phyloP scores from a whole-genome alignment of 2,888 invertebrate species.

The Mystacides longicornis region DNA sequence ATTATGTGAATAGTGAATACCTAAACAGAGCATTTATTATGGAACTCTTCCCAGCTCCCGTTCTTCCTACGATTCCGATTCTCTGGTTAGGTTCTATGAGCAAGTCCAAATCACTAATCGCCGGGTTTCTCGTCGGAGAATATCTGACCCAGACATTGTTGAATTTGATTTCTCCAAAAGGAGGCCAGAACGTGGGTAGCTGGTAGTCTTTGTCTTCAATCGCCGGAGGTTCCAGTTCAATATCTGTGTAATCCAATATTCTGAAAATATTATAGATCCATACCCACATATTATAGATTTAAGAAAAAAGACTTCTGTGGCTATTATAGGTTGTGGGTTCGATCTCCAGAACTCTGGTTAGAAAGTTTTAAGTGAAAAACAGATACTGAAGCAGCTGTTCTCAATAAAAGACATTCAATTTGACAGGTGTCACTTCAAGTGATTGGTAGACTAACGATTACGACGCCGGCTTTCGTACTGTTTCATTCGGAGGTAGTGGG shows the following conservation, averaged over 20 bases:
- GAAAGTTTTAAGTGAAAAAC: too few relatives aligned
- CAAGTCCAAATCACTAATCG: constrained; percentile 48
- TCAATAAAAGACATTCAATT: too few relatives aligned
- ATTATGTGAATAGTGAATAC: too few relatives aligned
- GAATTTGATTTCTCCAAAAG: constrained; percentile 45
- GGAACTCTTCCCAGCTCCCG: constrained; percentile 64
- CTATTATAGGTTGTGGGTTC: too few relatives aligned
- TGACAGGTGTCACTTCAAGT: too few relatives aligned
- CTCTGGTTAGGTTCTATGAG: constrained; percentile 47
- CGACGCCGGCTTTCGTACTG: too few relatives aligned
- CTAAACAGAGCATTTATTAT: constrained; percentile 61
- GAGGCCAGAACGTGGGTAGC: constrained; percentile 47
- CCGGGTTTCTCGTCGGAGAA: constrained; percentile 41
- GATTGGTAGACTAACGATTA: too few relatives aligned
- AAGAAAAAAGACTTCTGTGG: too few relatives aligned
- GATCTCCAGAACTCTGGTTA: too few relatives aligned
- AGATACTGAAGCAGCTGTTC: too few relatives aligned
- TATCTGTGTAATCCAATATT: constrained; percentile 57
- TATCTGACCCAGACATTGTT: constrained; percentile 49
- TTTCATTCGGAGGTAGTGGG: too few relatives aligned
- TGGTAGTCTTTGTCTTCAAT: constrained; percentile 33
- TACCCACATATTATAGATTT: not conserved
- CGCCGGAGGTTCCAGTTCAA: constrained; percentile 48
- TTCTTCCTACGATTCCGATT: constrained; percentile 61
- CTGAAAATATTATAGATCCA: too few relatives aligned